Conservation (phyloP, 2,888 invertebrate genomes). For the Tribolium freemani region DNA sequence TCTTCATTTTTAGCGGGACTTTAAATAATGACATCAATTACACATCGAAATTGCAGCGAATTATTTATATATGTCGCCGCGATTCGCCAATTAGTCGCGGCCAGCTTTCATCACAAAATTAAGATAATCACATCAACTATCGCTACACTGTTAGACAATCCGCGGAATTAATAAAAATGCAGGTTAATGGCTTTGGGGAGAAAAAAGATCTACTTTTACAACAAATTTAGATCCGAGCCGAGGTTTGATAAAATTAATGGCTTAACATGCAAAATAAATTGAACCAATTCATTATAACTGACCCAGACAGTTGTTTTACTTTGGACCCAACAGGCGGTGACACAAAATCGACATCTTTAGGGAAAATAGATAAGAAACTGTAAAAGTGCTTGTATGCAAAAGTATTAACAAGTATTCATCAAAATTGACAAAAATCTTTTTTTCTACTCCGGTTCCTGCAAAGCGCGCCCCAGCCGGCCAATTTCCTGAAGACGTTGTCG, state of each 20-base stretch:
- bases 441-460: neutral
- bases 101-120: conserved; percentile 29
- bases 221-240: neutral
- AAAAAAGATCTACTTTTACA: neutral
- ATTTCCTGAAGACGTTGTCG: conserved; percentile 29
- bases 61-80: conserved; percentile 35
- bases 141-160: neutral
- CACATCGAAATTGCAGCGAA: conserved; percentile 27
- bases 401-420: no score
- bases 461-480: neutral
- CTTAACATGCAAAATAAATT: neutral
- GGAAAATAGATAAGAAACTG: no score
- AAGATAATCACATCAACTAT: conserved; percentile 20
- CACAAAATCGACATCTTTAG: neutral
- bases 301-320: neutral
- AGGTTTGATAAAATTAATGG: neutral
- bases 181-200: neutral
- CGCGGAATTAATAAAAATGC: neutral
- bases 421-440: neutral
- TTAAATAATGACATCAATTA: conserved; percentile 41
- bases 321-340: neutral
- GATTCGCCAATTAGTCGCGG: conserved; percentile 24
- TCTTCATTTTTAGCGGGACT: conserved; percentile 40
- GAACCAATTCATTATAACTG: neutral
- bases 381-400: no score